A percentile compares a stretch with the other conserved stretches of the same genome.
These are phyloP conservation scores for Drosophila lini DNA, from an alignment of 1,140 invertebrate genomes.

Conservation along the genomic window DNA sequence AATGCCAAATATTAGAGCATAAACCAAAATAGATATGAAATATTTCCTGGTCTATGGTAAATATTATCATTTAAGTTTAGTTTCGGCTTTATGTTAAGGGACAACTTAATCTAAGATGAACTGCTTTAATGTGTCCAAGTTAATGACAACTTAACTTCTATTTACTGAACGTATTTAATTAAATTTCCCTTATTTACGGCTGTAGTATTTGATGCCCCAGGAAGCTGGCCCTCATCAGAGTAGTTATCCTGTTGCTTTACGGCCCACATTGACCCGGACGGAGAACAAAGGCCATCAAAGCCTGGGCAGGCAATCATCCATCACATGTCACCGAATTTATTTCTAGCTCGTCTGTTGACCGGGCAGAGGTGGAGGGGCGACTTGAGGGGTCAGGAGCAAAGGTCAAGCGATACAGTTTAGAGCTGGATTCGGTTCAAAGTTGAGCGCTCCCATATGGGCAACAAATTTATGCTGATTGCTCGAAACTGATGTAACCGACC, in stretches of 20 bases:
- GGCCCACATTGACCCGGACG: slow-evolving; percentile 26
- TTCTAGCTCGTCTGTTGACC: slow-evolving; percentile 40
- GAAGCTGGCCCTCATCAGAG: slow-evolving; percentile 23
- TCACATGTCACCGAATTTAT: slow-evolving; percentile 52
- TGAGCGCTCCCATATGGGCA: slow-evolving; percentile 43
- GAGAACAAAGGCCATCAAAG: slow-evolving; percentile 38
- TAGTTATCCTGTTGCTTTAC: slow-evolving; percentile 32
- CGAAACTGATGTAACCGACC: slow-evolving; percentile 50
- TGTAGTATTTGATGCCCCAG: slow-evolving; percentile 7
- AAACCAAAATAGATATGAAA: neutral
- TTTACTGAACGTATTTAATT: neutral
- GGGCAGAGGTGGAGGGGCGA: slow-evolving; percentile 2
- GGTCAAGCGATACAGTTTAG: slow-evolving; percentile 43
- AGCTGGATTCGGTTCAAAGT: slow-evolving; percentile 60
- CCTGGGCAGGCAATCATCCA: slow-evolving; percentile 37
- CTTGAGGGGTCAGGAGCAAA: slow-evolving; percentile 30
- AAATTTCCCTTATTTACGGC: slow-evolving; percentile 2
- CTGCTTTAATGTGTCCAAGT: neutral
- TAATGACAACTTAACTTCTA: neutral
- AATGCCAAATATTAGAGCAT: neutral
- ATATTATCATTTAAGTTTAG: neutral
- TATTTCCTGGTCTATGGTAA: neutral
- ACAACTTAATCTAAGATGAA: neutral
- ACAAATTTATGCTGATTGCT: slow-evolving; percentile 46
- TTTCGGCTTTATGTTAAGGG: neutral